Evolutionary conservation across 1,140 invertebrate species (phyloP).

Genomic region (Habropoda laboriosa): DNA sequence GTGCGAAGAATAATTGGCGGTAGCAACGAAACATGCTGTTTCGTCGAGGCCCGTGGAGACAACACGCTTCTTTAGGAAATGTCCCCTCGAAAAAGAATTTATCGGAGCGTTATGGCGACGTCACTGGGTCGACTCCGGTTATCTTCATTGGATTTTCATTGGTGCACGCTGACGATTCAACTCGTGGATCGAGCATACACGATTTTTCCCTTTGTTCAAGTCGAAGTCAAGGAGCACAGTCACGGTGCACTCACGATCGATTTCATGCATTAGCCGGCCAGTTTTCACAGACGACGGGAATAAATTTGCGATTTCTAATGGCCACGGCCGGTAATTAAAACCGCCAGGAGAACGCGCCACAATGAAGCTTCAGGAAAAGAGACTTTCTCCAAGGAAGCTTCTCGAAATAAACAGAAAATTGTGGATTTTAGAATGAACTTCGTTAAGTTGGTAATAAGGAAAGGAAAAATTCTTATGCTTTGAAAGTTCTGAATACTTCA

Average conservation of each 20-base stretch:
- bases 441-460: too few species aligned
- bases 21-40: background rate
- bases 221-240: background rate
- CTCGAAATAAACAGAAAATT: too few species aligned
- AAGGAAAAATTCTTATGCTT: too few species aligned
- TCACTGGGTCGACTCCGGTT: background rate
- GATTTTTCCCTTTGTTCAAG: conserved; percentile 18
- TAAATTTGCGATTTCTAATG: background rate
- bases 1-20: too few species aligned
- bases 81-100: conserved; percentile 14
- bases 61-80: background rate
- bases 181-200: conserved; percentile 14
- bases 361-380: background rate
- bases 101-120: background rate
- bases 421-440: too few species aligned
- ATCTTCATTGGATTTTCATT: conserved; percentile 4
- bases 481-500: too few species aligned
- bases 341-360: too few species aligned
- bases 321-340: too few species aligned
- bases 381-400: too few species aligned
- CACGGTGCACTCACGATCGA: too few species aligned
- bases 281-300: background rate
- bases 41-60: background rate
- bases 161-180: conserved; percentile 8
- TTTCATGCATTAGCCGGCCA: background rate